These are phyloP conservation scores for Toxostoma redivivum DNA, from an alignment of 2,113 vertebrate genomes.

Conservation along the genomic window DNA sequence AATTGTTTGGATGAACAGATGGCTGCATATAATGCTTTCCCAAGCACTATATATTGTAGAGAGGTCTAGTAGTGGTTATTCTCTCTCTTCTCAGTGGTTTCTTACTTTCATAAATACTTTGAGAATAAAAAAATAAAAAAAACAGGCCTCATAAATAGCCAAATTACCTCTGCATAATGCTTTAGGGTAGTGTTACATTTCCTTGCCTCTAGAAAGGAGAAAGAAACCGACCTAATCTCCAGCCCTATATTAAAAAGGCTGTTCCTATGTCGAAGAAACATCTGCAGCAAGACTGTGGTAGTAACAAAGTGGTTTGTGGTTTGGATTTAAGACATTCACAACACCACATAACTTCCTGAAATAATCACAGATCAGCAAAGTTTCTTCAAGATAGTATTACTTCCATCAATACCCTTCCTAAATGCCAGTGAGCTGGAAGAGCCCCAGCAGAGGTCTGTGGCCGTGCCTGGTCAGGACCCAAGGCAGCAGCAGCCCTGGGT, in stretches of 20 bases:
- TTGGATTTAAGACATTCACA: neutral
- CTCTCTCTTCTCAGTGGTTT: neutral
- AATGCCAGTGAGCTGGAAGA: neutral
- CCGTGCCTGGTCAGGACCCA: neutral
- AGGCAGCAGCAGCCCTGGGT: neutral
- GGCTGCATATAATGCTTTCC: neutral
- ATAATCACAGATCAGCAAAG: neutral
- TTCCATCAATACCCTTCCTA: neutral
- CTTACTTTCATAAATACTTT: neutral
- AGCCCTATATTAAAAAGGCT: neutral
- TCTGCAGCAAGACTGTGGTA: neutral
- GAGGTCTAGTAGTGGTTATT: neutral
- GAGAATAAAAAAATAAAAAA: neutral
- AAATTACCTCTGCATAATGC: neutral
- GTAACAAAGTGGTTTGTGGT: conserved; percentile 28
- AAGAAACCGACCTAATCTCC: neutral
- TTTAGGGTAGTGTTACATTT: neutral
- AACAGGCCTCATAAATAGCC: neutral
- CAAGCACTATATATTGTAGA: neutral
- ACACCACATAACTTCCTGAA: conserved; percentile 30
- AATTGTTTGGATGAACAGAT: neutral
- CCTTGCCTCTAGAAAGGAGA: neutral
- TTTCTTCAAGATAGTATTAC: neutral
- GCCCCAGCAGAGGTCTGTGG: neutral
- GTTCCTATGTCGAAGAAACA: neutral